A percentile compares a stretch with the other conserved stretches of the same genome.
phyloP scores from a whole-genome alignment of 2,888 invertebrate genomes.

The Mantis religiosa region DNA sequence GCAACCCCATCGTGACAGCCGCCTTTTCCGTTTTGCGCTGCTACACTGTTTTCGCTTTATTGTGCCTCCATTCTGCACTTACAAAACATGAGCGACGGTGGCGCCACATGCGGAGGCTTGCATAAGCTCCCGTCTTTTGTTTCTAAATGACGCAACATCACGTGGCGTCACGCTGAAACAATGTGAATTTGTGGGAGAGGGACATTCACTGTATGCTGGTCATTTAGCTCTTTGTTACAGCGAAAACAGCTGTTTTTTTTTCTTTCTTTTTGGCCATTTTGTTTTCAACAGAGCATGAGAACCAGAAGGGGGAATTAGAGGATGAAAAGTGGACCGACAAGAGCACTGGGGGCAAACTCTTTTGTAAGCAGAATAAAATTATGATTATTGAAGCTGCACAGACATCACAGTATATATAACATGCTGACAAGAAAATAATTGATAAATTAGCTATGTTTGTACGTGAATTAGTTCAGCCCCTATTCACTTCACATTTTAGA shows the following conservation, averaged over 20 bases:
- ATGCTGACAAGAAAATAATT: background rate
- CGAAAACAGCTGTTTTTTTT: background rate
- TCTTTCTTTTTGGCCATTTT: background rate
- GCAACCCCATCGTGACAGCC: background rate
- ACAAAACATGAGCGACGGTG: background rate
- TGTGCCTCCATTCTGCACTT: background rate
- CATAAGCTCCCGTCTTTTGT: slow-evolving; percentile 1
- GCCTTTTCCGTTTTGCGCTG: background rate
- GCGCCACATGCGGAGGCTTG: background rate
- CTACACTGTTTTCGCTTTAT: background rate
- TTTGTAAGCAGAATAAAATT: background rate
- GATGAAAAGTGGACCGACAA: background rate
- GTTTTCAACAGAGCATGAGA: background rate
- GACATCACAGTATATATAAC: background rate
- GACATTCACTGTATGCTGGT: background rate
- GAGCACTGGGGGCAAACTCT: background rate
- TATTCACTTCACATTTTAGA: too few species aligned
- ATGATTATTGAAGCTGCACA: background rate
- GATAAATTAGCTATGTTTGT: background rate
- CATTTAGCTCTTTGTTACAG: slow-evolving; percentile 3
- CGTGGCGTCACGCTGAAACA: background rate
- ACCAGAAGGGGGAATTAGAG: background rate
- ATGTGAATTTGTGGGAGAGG: background rate
- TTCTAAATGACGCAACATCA: slow-evolving; percentile 14
- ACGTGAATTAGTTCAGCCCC: too few species aligned